Conservation (phyloP, 2,113 vertebrate species). For the Lathamus discolor region DNA sequence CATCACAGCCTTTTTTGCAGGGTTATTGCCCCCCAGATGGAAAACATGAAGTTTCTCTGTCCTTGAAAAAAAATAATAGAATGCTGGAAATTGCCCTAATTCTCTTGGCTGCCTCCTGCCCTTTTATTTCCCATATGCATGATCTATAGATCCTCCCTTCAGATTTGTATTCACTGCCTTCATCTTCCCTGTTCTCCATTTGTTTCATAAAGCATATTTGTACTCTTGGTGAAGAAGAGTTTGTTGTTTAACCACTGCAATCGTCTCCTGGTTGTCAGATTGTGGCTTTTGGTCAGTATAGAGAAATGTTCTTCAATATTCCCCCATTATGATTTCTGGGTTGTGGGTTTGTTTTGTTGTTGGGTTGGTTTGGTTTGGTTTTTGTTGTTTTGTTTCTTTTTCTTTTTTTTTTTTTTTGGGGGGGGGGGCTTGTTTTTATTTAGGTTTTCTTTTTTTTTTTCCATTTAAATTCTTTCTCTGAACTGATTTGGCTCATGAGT, state of each 20-base stretch:
- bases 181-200: not conserved
- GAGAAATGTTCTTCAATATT: not conserved
- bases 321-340: not conserved
- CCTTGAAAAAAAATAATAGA: not conserved
- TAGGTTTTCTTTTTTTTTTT: not conserved
- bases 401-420: too few species aligned
- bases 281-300: not conserved
- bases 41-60: not conserved
- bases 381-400: too few species aligned
- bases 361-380: not conserved
- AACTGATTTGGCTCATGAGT: not conserved
- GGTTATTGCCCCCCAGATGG: not conserved
- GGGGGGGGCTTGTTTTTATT: not conserved
- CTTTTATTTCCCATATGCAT: not conserved
- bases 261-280: not conserved
- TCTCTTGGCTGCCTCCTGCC: not conserved
- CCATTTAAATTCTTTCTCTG: not conserved
- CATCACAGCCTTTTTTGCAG: not conserved
- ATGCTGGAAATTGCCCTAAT: not conserved
- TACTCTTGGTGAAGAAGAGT: not conserved
- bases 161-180: not conserved
- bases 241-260: not conserved
- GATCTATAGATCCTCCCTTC: not conserved
- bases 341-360: not conserved
- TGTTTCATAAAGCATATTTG: not conserved